These are phyloP conservation scores for Rachycentron canadum DNA, from an alignment of 2,797 vertebrate genomes.

Conservation along the genomic window DNA sequence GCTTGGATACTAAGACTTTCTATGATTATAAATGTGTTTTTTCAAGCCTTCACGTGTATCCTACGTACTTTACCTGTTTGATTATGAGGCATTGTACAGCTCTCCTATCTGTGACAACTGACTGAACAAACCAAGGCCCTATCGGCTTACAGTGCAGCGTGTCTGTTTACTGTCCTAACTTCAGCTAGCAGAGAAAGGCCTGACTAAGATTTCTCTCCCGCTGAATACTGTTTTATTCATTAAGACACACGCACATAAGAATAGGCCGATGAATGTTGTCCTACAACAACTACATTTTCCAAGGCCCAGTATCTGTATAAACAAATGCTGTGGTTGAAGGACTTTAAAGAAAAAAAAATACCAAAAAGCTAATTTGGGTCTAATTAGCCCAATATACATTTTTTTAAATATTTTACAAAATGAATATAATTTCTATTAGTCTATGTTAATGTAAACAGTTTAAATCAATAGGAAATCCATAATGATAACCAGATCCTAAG, in stretches of 20 bases:
- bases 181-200: slow-evolving; percentile 41
- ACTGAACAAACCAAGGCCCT: slow-evolving; percentile 21
- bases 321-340: background rate
- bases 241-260: slow-evolving; percentile 9
- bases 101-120: slow-evolving; percentile 35
- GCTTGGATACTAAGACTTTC: slow-evolving; percentile 30
- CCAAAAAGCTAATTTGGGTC: too few relatives aligned
- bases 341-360: background rate
- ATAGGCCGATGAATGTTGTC: background rate
- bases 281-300: background rate
- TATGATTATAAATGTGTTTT: slow-evolving; percentile 2
- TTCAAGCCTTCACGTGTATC: background rate
- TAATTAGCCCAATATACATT: background rate
- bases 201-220: slow-evolving; percentile 21
- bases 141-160: slow-evolving; percentile 49
- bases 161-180: slow-evolving; percentile 53
- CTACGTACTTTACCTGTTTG: slow-evolving; percentile 22
- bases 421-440: background rate
- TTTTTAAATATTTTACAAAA: background rate
- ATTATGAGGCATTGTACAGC: slow-evolving; percentile 10
- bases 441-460: background rate
- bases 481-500: background rate
- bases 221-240: slow-evolving; percentile 51
- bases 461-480: background rate
- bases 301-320: background rate